phyloP scores from a whole-genome alignment of 2,113 vertebrate genomes.

The Callaeas wilsoni region DNA sequence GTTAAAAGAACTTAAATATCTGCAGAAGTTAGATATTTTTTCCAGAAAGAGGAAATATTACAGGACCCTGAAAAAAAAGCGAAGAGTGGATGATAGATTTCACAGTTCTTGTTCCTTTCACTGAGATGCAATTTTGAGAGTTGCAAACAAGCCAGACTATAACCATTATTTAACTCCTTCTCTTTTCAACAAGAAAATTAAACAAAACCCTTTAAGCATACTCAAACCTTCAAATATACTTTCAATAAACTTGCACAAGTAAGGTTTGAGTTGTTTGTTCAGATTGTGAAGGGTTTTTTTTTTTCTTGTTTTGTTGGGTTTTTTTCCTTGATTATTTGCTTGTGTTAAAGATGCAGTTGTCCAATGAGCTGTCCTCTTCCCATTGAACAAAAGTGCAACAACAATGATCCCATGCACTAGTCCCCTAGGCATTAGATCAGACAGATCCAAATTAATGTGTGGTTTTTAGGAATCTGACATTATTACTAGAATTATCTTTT shows the following conservation, averaged over 20 bases:
- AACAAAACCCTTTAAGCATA: neutral
- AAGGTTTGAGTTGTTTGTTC: neutral
- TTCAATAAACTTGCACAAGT: neutral
- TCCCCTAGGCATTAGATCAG: constrained; percentile 58
- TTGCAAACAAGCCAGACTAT: neutral
- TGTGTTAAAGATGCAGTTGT: neutral
- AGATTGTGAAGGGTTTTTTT: neutral
- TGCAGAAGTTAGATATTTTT: neutral
- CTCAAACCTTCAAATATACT: neutral
- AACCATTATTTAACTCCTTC: neutral
- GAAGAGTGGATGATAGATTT: neutral
- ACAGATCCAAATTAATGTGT: constrained; percentile 76
- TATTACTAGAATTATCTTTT: constrained; percentile 83
- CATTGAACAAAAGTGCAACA: constrained; percentile 73
- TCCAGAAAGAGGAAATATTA: neutral
- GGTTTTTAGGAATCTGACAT: constrained; percentile 80
- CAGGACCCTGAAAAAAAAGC: neutral
- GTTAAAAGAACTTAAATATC: neutral
- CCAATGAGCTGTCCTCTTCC: neutral
- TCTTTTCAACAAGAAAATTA: neutral
- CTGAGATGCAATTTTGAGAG: neutral
- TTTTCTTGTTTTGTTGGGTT: neutral
- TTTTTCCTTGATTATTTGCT: neutral
- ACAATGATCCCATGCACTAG: constrained; percentile 47
- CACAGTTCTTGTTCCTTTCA: neutral